Conservation (phyloP, 2,888 invertebrate genomes). For the Ryuthela nishihirai region DNA sequence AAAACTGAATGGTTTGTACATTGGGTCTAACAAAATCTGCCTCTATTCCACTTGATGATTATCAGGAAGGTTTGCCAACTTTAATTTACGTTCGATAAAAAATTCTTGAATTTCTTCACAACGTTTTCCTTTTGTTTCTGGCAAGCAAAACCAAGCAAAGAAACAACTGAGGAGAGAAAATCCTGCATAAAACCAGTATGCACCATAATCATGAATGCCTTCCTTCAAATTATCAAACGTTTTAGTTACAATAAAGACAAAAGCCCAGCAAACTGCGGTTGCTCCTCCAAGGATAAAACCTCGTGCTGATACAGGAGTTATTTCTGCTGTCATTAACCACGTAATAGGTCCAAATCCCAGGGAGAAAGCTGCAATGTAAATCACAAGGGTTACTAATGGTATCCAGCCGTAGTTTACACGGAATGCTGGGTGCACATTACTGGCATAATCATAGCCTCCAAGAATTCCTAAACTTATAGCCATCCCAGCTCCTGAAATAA, state of each 20-base stretch:
- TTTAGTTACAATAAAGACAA: conserved; percentile 84
- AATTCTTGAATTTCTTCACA: conserved; percentile 71
- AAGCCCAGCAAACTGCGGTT: conserved; percentile 85
- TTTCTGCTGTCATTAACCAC: conserved; percentile 93
- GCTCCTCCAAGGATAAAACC: conserved; percentile 85
- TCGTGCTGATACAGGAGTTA: conserved; percentile 77
- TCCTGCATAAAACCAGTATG: conserved; percentile 77
- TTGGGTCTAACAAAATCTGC: too few species aligned
- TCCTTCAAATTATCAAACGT: conserved; percentile 57
- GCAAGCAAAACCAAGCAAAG: conserved; percentile 60
- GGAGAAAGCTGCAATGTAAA: conserved; percentile 82
- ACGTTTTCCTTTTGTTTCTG: conserved; percentile 90
- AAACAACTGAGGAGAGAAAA: conserved; percentile 21
- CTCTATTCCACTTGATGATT: too few species aligned
- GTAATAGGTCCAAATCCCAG: conserved; percentile 80
- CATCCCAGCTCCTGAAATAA: conserved; percentile 47
- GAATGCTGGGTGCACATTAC: not conserved
- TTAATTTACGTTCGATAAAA: too few species aligned
- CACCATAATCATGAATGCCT: conserved; percentile 62
- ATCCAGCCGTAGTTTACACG: conserved; percentile 58
- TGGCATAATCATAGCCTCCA: conserved; percentile 18
- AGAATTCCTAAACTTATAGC: conserved; percentile 17
- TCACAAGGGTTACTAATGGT: conserved; percentile 71
- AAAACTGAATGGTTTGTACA: too few species aligned
- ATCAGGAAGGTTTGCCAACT: too few species aligned